These are phyloP conservation scores for Scaptomyza polygonia DNA, from an alignment of 2,888 invertebrate species.

Conservation along the genomic window DNA sequence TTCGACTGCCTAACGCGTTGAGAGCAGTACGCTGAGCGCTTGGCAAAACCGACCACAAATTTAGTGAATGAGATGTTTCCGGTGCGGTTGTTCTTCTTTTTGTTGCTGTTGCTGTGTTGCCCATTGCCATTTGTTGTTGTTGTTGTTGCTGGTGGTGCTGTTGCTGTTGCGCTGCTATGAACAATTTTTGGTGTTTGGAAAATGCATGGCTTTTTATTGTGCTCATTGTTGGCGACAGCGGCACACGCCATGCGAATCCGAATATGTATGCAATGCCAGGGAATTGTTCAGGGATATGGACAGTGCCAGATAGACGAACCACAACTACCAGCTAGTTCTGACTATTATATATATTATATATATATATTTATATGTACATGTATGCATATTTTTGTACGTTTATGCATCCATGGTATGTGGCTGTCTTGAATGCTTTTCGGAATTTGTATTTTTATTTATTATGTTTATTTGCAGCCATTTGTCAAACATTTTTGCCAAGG, in stretches of 20 bases:
- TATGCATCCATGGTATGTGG: slow-evolving; percentile 21
- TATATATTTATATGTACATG: background rate
- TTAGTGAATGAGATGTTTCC: slow-evolving; percentile 82
- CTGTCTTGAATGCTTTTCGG: slow-evolving; percentile 61
- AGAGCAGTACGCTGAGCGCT: slow-evolving; percentile 41
- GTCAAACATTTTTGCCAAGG: slow-evolving; percentile 69
- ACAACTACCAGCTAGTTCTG: slow-evolving; percentile 49
- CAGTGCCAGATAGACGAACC: slow-evolving; percentile 24
- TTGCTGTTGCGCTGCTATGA: slow-evolving; percentile 52
- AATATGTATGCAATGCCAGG: slow-evolving; percentile 26
- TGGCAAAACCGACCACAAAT: slow-evolving; percentile 78
- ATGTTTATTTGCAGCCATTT: slow-evolving; percentile 78
- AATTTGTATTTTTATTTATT: slow-evolving; percentile 68
- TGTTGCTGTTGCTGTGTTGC: slow-evolving; percentile 24
- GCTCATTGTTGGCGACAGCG: slow-evolving; percentile 68
- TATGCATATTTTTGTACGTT: background rate
- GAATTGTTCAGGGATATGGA: slow-evolving; percentile 23
- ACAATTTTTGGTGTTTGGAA: slow-evolving; percentile 80
- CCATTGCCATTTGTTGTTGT: slow-evolving; percentile 23
- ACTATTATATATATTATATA: slow-evolving; percentile 1
- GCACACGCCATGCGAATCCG: slow-evolving; percentile 58
- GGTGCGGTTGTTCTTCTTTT: slow-evolving; percentile 75
- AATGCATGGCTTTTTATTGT: slow-evolving; percentile 80
- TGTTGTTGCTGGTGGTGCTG: slow-evolving; percentile 15
- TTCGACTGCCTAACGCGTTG: slow-evolving; percentile 74